Evolutionary conservation across 2,888 invertebrate genomes (phyloP).

Genomic region (Megalurothrips usitatus): DNA sequence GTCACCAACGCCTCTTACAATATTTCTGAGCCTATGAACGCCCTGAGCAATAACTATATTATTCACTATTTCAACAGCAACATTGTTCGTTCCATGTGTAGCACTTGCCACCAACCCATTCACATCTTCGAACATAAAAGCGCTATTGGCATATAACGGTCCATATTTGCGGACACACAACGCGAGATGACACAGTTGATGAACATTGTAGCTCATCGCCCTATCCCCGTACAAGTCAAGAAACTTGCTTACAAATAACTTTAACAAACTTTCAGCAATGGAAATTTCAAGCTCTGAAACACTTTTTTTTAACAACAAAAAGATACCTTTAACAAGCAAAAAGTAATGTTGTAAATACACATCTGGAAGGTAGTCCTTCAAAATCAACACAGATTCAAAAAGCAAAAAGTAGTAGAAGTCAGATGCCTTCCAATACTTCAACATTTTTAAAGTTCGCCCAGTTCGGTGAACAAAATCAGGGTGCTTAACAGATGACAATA

Average conservation of each 20-base stretch:
- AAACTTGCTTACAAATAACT: background rate
- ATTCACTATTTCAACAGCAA: background rate
- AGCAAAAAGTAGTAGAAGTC: background rate
- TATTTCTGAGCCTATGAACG: background rate
- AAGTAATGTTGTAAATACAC: background rate
- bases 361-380: background rate
- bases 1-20: background rate
- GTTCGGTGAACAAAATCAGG: background rate
- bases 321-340: background rate
- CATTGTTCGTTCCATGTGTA: background rate
- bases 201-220: background rate
- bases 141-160: background rate
- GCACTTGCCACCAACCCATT: background rate
- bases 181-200: background rate
- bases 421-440: background rate
- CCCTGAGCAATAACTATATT: background rate
- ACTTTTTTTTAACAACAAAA: background rate
- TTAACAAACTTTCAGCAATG: background rate
- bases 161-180: background rate
- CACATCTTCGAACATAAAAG: background rate
- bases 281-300: background rate
- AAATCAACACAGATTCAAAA: background rate
- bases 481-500: background rate
- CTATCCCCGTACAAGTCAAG: background rate
- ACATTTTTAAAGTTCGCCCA: background rate